Evolutionary conservation across 2,888 invertebrate genomes (phyloP), one percentile per base, ranked within the genome.

Genomic region (Eretmocerus hayati): DNA sequence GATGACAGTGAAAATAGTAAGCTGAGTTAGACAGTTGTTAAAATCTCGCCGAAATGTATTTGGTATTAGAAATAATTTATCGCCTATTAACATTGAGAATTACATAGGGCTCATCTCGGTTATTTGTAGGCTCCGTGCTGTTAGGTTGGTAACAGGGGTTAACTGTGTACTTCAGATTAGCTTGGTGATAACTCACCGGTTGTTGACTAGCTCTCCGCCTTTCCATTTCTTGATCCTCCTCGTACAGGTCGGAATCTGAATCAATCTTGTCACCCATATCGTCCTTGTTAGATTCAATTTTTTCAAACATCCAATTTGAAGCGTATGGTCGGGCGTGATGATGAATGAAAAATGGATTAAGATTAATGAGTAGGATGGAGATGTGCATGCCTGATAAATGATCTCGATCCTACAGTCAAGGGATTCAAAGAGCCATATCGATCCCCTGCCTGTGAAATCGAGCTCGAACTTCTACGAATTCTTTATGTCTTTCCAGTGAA

Each of bases 171-270:
- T 70, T 71, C 57, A 67, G 65, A 64, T 65, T 68, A 64, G 69
- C 66, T 60, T 71, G 70, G 67, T 71, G 70, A 58, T 65, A 71
- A 71, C 71, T 71, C 71, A 71, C 71, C 70, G 71, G 69, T 62
- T 71, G 71, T 53, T 64, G 56, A 54, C 61, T 64, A 37, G 62
- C 64, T 57, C 67, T 63, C 59, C 68, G 61, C 45, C 65, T 63
- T 40, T 66, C 69, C 55, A 64, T 57, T 38, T 70, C 77, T 57
- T 75, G 79, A 58, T 90, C 89, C 64, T 87, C 87, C 61, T 90
- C 81, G 72, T 90, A 90, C 56, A 91, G 78, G 72, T 92, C 91
- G n/a, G 90, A 90, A 74, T 92, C 91, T 4, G 90, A 90, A 72
- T 91, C 91, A 39, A 81, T 78, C 64, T 83, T 79, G 60, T 82